These are phyloP conservation scores for Entomobrya proxima DNA, from an alignment of 2,888 invertebrate genomes.

Conservation along the genomic window DNA sequence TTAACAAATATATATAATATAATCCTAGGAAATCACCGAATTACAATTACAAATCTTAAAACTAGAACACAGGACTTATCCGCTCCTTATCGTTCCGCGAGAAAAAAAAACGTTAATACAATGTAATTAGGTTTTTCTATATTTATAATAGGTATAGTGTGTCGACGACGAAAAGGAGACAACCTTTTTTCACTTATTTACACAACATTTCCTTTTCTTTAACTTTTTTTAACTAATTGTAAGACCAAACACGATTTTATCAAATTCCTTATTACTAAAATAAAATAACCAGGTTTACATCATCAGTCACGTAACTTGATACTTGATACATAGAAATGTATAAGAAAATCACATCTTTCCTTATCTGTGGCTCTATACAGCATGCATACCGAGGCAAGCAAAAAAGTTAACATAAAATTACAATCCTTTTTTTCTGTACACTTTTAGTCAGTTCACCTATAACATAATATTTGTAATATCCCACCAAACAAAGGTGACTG, in stretches of 20 bases:
- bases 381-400: not conserved
- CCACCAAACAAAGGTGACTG: not conserved
- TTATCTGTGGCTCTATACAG: not conserved
- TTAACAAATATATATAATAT: too few relatives aligned
- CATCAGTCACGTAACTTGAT: slow-evolving; percentile 33
- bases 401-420: not conserved
- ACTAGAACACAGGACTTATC: slow-evolving; percentile 34
- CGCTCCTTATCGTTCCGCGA: not conserved
- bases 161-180: too few relatives aligned
- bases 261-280: slow-evolving; percentile 39
- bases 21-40: slow-evolving; percentile 33
- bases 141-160: too few relatives aligned
- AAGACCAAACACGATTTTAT: not conserved
- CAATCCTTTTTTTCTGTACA: not conserved
- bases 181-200: slow-evolving; percentile 17
- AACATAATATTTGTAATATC: too few relatives aligned
- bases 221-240: not conserved
- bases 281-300: slow-evolving; percentile 48
- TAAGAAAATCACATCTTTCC: slow-evolving; percentile 40
- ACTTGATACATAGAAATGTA: slow-evolving; percentile 28
- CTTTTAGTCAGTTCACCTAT: slow-evolving; percentile 9
- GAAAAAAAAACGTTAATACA: not conserved
- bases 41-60: slow-evolving; percentile 19
- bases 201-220: not conserved
- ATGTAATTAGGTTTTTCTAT: not conserved